phyloP scores from a whole-genome alignment of 2,113 vertebrate species.

The Oxyura jamaicensis region DNA sequence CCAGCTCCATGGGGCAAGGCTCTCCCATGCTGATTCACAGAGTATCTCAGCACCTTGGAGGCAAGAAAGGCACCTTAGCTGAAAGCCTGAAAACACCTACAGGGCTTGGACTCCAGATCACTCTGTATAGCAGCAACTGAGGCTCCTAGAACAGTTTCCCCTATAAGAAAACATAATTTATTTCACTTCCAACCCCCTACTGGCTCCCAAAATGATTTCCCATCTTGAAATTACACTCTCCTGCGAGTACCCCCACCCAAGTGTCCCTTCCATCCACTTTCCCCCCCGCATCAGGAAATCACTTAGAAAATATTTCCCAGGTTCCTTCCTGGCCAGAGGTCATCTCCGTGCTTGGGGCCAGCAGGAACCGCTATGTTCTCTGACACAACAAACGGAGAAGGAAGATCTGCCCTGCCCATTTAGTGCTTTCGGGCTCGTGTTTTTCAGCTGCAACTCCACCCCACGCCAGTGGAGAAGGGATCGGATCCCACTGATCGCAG shows the following conservation, averaged over 20 bases:
- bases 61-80: rapidly evolving
- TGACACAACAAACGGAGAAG: constrained; percentile 28
- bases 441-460: constrained; percentile 53
- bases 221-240: not conserved
- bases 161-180: not conserved
- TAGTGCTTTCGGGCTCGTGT: constrained; percentile 6
- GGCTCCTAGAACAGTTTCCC: not conserved
- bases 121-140: not conserved
- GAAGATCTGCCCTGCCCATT: constrained; percentile 47
- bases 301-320: constrained; percentile 41
- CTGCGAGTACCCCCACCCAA: not conserved
- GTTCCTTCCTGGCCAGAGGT: constrained; percentile 55
- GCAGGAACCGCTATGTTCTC: constrained; percentile 48
- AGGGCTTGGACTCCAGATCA: not conserved
- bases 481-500: constrained; percentile 34
- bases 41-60: not conserved
- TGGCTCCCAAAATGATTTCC: not conserved
- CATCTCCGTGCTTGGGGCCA: constrained; percentile 1
- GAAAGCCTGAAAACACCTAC: not conserved
- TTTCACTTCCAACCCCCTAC: not conserved
- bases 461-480: not conserved
- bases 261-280: not conserved
- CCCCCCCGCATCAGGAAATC: not conserved
- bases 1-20: not conserved
- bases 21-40: not conserved